phyloP scores from a whole-genome alignment of 2,113 vertebrate genomes.

The Charina bottae region DNA sequence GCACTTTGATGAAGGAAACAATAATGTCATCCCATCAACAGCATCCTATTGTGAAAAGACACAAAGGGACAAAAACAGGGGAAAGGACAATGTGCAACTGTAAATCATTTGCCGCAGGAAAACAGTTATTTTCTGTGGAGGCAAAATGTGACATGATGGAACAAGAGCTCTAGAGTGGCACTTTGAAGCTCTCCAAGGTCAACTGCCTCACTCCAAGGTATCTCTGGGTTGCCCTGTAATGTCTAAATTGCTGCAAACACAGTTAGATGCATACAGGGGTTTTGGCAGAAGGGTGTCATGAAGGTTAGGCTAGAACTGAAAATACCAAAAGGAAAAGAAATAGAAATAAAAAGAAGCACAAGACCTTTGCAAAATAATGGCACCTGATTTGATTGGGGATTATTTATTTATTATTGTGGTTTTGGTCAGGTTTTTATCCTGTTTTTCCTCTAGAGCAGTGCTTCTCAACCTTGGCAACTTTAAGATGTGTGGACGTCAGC shows the following conservation, averaged over 20 bases:
- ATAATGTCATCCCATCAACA: not conserved
- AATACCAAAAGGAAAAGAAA: not conserved
- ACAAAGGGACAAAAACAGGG: slow-evolving; percentile 43
- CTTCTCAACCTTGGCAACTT: too few species aligned
- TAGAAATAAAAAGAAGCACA: not conserved
- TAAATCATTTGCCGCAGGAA: slow-evolving; percentile 30
- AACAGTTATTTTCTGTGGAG: slow-evolving; percentile 32
- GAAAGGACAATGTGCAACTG: slow-evolving; percentile 28
- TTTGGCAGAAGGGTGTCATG: not conserved
- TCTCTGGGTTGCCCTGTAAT: not conserved
- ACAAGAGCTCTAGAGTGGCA: not conserved
- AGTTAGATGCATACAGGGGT: not conserved
- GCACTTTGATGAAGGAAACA: slow-evolving; percentile 35
- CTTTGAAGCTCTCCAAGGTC: slow-evolving; percentile 28
- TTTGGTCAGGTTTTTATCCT: not conserved
- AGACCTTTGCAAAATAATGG: not conserved
- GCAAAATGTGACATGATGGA: slow-evolving; percentile 27
- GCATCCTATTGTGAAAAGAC: slow-evolving; percentile 30
- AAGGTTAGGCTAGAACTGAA: not conserved
- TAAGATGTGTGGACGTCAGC: too few species aligned
- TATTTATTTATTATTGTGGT: not conserved
- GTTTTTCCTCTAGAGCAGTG: not conserved
- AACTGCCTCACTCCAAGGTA: not conserved
- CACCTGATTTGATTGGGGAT: not conserved
- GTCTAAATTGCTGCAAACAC: not conserved